Base-by-base conservation (phyloP, 1,140 invertebrate genomes). In the Streblospio benedicti region DNA sequence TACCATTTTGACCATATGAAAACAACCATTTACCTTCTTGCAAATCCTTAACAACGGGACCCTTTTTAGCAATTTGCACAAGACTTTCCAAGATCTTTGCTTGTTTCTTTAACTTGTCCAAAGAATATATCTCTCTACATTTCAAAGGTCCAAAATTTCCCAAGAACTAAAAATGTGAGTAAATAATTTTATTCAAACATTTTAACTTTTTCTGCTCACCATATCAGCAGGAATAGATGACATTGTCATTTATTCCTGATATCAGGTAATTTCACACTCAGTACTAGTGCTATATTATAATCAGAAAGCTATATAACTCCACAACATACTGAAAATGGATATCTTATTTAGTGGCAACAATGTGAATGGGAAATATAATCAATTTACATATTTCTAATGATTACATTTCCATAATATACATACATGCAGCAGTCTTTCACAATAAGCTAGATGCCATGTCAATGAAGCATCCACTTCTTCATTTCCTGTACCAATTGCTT, bases 101-200 rank as follows among this genome's bases (percentile, higher is more conserved):
- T 59, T 81, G 79, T 38, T 71, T 71, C 65, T 77, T 71, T 20
- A 81, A 65, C 57, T 78, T 76, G 35, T 76, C 72, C 50, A 81
- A 60, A 18, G 79, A 72, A 60, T 77, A 74, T 27, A 72, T 73
- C 65, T 81, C 80, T 49, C 74, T 71, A 56, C 73, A 75, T 63
- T 78, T 79, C 60, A 81, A 63, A 4, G 80, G 80, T n/a, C 80
- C 80, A 71, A 76, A 81, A n/a, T 73, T 76, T 20, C 80, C 80
- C n/a, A 81, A 63, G 62, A 76, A 76, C 79, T 80, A 67, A 12
- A 70, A 68, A 28, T 32, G 20, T 12, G 2, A n/a, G 47, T 16
- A n/a, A 28, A 32, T n/a, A 57, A 54, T 14, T 6, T n/a, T n/a
- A 52, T 53, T 30, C 5, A 18, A 65, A 32, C n/a, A n/a, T n/a